Base-by-base conservation (phyloP, 2,113 vertebrate species). In the Camarhynchus parvulus region DNA sequence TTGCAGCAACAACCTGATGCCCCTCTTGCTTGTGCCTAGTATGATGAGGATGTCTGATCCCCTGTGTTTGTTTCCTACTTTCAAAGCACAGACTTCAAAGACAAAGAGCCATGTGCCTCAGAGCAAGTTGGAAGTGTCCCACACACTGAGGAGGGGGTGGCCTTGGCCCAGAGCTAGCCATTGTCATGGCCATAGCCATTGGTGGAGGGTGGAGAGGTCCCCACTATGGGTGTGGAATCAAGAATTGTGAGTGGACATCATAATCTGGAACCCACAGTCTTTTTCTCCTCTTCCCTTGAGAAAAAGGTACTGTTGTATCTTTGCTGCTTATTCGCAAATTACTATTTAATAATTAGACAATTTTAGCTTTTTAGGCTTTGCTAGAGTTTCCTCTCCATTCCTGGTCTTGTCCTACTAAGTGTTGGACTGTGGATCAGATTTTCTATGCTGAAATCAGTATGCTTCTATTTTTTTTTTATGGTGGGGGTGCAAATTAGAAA, bases 91-190 rank as follows among this genome's bases (percentile, higher is more conserved):
- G 18, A 9, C 31, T 62, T 83, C 17, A 17, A 15, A 82, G 44
- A 7, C 0, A 1, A 67, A 69, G n/a, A 44, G 24, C 28, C 27
- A 4, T 0, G 9, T 24, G 49, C 17, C 37, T 70, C 46, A 19
- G 61, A 66, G 53, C 5, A 47, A 49, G 3, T 8, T 64, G 24
- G 15, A 33, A 47, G 27, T 3, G 15, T 35, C 24, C 24, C 25
- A n/a, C 1, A 2, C 10, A 9, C 8, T 22, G 37, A 66, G 33
- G 24, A 66, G 10, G 33, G 8, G 28, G 14, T 6, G 8, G 15
- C 33, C 23, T 16, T 67, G 52, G 16, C 27, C 23, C 50, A 62
- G 46, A 83, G 35, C 11, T 33, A 31, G 23, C 28, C 21, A 5
- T 14, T 11, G 18, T 17, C 50, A 31, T 42, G 18, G 11, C 53